These are phyloP conservation scores for Ibidorhyncha struthersii DNA, from an alignment of 2,113 vertebrate genomes.

Conservation along the genomic window DNA sequence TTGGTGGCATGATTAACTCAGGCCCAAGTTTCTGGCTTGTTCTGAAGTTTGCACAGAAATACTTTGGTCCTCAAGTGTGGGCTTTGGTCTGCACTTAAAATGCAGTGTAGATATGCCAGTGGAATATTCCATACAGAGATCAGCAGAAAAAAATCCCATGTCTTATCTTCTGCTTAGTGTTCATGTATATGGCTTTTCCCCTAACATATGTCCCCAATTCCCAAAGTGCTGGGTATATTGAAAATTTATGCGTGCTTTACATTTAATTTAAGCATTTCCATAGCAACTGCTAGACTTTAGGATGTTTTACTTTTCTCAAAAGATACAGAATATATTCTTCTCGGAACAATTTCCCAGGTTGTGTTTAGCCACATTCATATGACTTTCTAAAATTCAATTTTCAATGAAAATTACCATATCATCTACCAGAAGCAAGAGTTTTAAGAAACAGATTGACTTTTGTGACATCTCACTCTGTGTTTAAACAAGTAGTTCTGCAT, in stretches of 20 bases:
- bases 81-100: not conserved
- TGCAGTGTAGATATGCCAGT: not conserved
- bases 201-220: conserved; percentile 10
- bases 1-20: not conserved
- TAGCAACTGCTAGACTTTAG: conserved; percentile 44
- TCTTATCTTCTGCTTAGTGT: not conserved
- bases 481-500: not conserved
- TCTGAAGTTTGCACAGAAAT: not conserved
- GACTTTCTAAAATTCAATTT: conserved; percentile 24
- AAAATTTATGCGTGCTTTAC: conserved; percentile 57
- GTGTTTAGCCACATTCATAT: conserved; percentile 52
- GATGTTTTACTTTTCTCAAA: conserved; percentile 26
- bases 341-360: conserved; percentile 5
- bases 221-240: not conserved
- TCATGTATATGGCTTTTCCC: not conserved
- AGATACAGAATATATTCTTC: conserved; percentile 5
- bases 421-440: not conserved
- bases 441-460: not conserved
- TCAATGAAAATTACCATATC: conserved; percentile 21
- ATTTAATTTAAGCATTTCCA: conserved; percentile 59
- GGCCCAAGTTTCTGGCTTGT: not conserved
- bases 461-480: not conserved
- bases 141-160: not conserved
- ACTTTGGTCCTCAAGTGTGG: not conserved
- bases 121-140: not conserved